Evolutionary conservation across 2,888 invertebrate species (phyloP).

Genomic region (Himalopsyche japonica): DNA sequence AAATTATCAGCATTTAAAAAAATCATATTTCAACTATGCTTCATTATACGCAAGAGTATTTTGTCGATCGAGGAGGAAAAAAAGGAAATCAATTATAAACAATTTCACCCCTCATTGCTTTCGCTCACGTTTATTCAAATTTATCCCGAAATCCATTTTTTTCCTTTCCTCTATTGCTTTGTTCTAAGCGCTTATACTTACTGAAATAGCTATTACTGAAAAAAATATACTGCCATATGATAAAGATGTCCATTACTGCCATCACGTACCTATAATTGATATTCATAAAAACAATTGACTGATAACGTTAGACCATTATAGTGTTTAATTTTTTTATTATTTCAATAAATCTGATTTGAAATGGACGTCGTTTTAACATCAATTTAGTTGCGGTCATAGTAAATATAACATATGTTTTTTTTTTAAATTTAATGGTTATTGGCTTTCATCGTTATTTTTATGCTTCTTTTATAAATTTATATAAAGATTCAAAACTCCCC

Average conservation of each 20-base stretch:
- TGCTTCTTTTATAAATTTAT: too few relatives aligned
- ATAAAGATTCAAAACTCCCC: too few relatives aligned
- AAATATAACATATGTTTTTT: too few relatives aligned
- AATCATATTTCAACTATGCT: neutral
- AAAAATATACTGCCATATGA: neutral
- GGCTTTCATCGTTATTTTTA: too few relatives aligned
- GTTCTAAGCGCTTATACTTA: neutral
- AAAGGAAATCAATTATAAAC: neutral
- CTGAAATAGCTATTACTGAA: neutral
- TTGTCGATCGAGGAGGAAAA: neutral
- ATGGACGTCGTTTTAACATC: too few relatives aligned
- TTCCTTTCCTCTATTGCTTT: neutral
- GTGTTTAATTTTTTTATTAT: too few relatives aligned
- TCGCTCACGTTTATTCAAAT: neutral
- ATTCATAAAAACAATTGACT: neutral
- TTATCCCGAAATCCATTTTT: neutral
- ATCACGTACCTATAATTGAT: too few relatives aligned
- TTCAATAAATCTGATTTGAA: too few relatives aligned
- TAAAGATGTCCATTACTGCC: neutral
- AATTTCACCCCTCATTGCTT: neutral
- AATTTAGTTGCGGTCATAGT: too few relatives aligned
- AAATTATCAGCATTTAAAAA: too few relatives aligned
- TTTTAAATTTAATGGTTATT: too few relatives aligned
- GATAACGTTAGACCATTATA: neutral
- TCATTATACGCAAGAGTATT: neutral